These are phyloP conservation scores for Rhorus exstirpatorius DNA, from an alignment of 2,888 invertebrate genomes.

Conservation along the genomic window DNA sequence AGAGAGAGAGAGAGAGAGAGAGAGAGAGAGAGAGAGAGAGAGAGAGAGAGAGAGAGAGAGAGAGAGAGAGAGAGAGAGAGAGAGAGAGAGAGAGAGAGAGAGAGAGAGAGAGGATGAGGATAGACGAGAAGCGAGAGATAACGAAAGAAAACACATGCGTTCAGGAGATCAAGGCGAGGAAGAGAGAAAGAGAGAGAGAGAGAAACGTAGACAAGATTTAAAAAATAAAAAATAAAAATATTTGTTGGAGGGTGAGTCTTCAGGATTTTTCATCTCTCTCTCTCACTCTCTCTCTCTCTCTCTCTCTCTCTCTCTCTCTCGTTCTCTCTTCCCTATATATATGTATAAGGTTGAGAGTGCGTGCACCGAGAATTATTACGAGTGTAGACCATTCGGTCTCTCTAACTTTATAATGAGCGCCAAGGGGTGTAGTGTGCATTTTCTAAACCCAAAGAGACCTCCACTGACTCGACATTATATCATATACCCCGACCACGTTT, in stretches of 20 bases:
- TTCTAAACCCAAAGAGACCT: conserved; percentile 9
- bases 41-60: neutral
- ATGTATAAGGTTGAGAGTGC: conserved; percentile 29
- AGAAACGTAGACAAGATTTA: neutral
- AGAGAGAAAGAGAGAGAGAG: conserved; percentile 8
- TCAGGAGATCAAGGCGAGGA: conserved; percentile 16
- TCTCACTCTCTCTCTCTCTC: conserved; percentile 9
- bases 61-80: neutral
- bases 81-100: neutral
- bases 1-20: neutral
- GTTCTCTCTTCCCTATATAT: neutral
- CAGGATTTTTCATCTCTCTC: conserved; percentile 30
- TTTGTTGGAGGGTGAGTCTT: conserved; percentile 28
- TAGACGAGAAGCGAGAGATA: conserved; percentile 24
- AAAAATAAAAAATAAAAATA: conserved; percentile 41
- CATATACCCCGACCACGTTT: conserved; percentile 7
- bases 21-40: neutral
- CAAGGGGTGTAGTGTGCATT: conserved; percentile 33
- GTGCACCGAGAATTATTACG: conserved; percentile 53
- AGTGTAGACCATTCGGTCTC: conserved; percentile 25
- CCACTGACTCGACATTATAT: conserved; percentile 30
- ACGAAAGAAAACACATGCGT: conserved; percentile 26
- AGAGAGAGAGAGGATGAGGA: neutral
- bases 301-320: conserved; percentile 8
- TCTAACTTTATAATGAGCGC: conserved; percentile 49